These are phyloP conservation scores for Ceratitis capitata DNA, from an alignment of 1,140 invertebrate genomes.

Conservation along the genomic window DNA sequence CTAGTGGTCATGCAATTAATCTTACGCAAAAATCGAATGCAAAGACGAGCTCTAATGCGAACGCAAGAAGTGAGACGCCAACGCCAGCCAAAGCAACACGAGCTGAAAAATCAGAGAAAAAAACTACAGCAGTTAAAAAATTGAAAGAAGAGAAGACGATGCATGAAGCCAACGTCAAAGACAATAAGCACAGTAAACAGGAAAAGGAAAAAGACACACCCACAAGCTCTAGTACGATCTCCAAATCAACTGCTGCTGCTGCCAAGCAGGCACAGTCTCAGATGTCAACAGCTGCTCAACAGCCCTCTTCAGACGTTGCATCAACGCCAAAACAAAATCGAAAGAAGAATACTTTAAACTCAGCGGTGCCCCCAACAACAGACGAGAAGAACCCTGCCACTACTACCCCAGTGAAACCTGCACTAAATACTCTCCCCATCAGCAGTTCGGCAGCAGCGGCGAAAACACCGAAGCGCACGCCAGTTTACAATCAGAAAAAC, in stretches of 20 bases:
- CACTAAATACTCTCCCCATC: background rate
- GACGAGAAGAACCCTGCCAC: slow-evolving; percentile 26
- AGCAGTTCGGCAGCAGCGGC: slow-evolving; percentile 24
- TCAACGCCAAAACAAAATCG: slow-evolving; percentile 41
- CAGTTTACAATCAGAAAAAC: slow-evolving; percentile 56
- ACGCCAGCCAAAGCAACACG: slow-evolving; percentile 30
- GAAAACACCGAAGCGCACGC: slow-evolving; percentile 51
- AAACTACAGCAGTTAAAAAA: slow-evolving; percentile 48
- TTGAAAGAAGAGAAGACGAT: slow-evolving; percentile 42
- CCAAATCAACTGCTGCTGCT: background rate
- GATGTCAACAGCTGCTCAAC: background rate
- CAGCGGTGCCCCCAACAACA: background rate
- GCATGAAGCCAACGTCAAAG: slow-evolving; percentile 20
- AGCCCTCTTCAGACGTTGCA: slow-evolving; percentile 23
- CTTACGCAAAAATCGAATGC: background rate
- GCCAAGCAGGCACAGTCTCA: background rate
- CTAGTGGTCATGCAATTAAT: slow-evolving; percentile 43
- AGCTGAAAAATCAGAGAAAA: slow-evolving; percentile 43
- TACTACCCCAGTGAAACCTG: slow-evolving; percentile 31
- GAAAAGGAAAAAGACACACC: slow-evolving; percentile 40
- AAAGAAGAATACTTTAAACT: slow-evolving; percentile 13
- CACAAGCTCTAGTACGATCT: background rate
- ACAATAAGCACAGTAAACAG: slow-evolving; percentile 37
- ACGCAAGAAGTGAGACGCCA: background rate
- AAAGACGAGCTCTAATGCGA: background rate